Evolutionary conservation across 1,140 invertebrate genomes (phyloP), one percentile per base, ranked within the genome.

Genomic region (Diachasma alloeum): DNA sequence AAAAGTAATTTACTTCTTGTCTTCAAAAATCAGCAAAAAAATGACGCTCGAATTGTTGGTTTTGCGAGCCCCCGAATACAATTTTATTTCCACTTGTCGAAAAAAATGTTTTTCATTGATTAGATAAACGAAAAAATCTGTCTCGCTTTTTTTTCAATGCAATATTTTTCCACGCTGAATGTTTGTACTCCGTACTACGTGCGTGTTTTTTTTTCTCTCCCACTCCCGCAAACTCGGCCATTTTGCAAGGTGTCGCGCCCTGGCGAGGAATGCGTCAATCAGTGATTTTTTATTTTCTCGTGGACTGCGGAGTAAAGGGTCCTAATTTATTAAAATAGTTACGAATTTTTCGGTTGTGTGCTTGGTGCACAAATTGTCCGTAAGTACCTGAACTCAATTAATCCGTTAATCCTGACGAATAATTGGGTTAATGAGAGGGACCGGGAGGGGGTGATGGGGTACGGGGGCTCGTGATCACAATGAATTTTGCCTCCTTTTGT

Each of bases 311-410:
- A 87, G 86, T 84, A 82, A 85, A 87, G 84, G 86, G 84, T 83
- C 87, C 82, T 83, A 86, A 87, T 88, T 87, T 87, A 86, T 85
- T 82, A 85, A 84, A 87, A 87, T 85, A 86, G 86, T 87, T 83
- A 82, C 82, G 84, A 84, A 83, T 85, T 83, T 82, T 56, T 53
- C 31, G 71, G 13, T 31, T 63, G 68, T 72, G 46, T 78, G 75
- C 75, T 76, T 80, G 76, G 80, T 77, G 80, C 75, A 82, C 79
- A 79, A 81, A 59, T 73, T 77, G 86, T 79, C 79, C 81, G 86
- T 87, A 84, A 87, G 86, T 87, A 87, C 80, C 76, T 69, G 66
- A 48, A 77, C 19, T 44, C 39, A 36, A 31, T 75, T 42, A 36
- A 26, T 37, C 22, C 15, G 56, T 48, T 15, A 31, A 31, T 2